A percentile compares a stretch with the other conserved stretches of the same genome.
These are phyloP conservation scores for Epinotia bilunana DNA, from an alignment of 2,888 invertebrate species.

Conservation along the genomic window DNA sequence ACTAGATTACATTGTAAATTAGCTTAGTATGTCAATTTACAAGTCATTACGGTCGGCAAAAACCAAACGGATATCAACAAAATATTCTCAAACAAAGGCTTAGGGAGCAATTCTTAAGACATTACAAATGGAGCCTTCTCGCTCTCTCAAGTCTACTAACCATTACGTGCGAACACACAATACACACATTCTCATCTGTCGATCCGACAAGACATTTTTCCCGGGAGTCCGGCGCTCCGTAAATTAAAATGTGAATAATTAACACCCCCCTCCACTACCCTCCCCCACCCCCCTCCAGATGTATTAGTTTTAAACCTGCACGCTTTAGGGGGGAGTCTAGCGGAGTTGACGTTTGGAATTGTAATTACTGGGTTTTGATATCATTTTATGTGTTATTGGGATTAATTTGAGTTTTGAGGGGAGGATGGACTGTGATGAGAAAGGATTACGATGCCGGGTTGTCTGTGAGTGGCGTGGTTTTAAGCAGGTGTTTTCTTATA, in stretches of 20 bases:
- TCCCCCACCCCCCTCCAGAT: conserved; percentile 39
- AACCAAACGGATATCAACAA: too few relatives aligned
- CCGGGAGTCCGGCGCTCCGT: conserved; percentile 45
- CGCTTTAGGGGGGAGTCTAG: conserved; percentile 36
- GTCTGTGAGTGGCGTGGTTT: background rate
- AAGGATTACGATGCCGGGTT: conserved; percentile 23
- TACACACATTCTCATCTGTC: conserved; percentile 41
- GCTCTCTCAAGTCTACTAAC: background rate
- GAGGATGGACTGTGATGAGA: conserved; percentile 8
- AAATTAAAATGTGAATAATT: conserved; percentile 56
- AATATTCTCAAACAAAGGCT: background rate
- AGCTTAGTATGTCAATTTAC: too few relatives aligned
- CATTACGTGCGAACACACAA: conserved; percentile 14
- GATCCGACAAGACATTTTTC: conserved; percentile 50
- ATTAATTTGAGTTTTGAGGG: conserved; percentile 31
- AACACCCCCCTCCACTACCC: conserved; percentile 45
- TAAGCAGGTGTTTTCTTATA: background rate
- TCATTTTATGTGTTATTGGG: conserved; percentile 34
- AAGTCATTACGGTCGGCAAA: too few relatives aligned
- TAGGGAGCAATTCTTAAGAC: background rate
- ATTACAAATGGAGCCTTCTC: background rate
- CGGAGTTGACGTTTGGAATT: conserved; percentile 39
- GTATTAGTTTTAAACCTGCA: conserved; percentile 48
- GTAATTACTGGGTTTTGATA: conserved; percentile 38
- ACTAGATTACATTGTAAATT: too few relatives aligned